Percentiles rank a stretch among this genome's conserved stretches.
phyloP scores from a whole-genome alignment of 2,797 vertebrate genomes.

The Hozukius guyotensis region DNA sequence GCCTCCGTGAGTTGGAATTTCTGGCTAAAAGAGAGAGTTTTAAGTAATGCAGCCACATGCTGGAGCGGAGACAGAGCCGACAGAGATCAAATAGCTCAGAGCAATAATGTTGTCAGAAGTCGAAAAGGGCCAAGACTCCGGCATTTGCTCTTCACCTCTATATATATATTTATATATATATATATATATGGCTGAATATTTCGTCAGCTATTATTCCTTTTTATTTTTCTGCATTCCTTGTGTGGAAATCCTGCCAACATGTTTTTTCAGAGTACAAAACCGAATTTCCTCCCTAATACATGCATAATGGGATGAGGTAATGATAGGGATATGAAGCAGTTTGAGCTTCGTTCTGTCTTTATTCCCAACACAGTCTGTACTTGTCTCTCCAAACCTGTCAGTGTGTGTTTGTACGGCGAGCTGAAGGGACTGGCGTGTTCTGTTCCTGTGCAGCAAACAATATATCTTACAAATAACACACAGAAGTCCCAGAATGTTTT shows the following conservation, averaged over 20 bases:
- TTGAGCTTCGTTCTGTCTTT: constrained; percentile 2
- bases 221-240: background rate
- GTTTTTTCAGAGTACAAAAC: constrained; percentile 42
- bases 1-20: background rate
- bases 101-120: background rate
- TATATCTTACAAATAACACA: background rate
- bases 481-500: background rate
- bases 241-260: constrained; percentile 37
- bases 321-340: constrained; percentile 41
- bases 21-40: background rate
- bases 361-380: background rate
- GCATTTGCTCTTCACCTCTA: background rate
- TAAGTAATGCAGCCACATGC: background rate
- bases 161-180: background rate
- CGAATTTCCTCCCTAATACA: constrained; percentile 48
- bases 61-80: background rate
- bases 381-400: background rate
- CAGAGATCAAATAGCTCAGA: background rate
- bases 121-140: background rate
- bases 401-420: background rate
- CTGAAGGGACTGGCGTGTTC: background rate
- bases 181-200: background rate
- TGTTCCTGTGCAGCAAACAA: background rate
- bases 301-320: constrained; percentile 26
- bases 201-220: background rate